Base-by-base conservation (phyloP, 2,797 vertebrate genomes). In the Acipenser oxyrinchus region DNA sequence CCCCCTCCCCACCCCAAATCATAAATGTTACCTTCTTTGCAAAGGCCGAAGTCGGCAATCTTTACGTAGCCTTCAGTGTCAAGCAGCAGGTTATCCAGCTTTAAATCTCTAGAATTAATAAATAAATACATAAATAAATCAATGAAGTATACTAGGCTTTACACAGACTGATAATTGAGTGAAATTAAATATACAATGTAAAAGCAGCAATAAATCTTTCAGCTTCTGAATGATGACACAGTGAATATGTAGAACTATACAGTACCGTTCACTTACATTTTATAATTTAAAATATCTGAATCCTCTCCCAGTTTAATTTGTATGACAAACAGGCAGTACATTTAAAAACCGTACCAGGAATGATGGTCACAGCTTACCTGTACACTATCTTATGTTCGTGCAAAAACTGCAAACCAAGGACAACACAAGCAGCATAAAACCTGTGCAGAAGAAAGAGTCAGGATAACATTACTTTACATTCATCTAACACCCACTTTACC, bases 331-430 rank as follows among this genome's bases (percentile, higher is more conserved):
- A 37, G 5, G 37, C 37, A 37, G 37, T 37, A 37, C 5, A 55
- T n/a, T n/a, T 55, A 55, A 55, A 55, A 55, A 55, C 9, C 9
- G 1, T 10, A 1, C 4, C n/a, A 55, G 9, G 53, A n/a, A 7
- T 10, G 9, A n/a, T 4, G 53, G 53, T 2, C 9, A 13, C 48
- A 62, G n/a, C 89, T 87, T 83, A 98, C 96, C 96, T 95, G 85
- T 99, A 99, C 58, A 99, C 96, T 78, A 99, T 98, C 88, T 95
- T 97, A 85, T 99, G 93, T 69, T 99, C 95, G n/a, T 98, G 95
- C 81, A 98, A 87, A 81, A 93, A 99, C 77, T 99, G 96, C 76
- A 99, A 88, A 60, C 96, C 96, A 78, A 98, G 86, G 76, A 99
- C 95, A 64, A 99, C 96, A 68, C 96, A 98, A 0, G 95, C 96